Conservation (phyloP, 2,888 invertebrate species). For the Phortica magna region DNA sequence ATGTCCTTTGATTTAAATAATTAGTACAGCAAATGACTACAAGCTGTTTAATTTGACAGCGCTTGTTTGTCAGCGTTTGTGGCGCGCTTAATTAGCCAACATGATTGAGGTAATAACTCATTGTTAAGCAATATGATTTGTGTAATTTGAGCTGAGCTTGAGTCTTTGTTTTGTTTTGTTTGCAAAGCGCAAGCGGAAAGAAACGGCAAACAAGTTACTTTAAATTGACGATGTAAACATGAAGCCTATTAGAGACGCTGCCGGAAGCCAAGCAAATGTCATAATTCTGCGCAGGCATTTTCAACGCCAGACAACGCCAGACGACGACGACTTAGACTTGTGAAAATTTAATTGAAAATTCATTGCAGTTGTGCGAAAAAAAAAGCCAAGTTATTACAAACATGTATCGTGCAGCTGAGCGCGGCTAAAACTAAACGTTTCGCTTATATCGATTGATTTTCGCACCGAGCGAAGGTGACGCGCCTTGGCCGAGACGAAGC, state of each 20-base stretch:
- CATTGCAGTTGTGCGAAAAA: slow-evolving; percentile 47
- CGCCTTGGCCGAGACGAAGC: slow-evolving; percentile 66
- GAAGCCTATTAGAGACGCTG: slow-evolving; percentile 65
- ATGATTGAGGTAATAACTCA: slow-evolving; percentile 69
- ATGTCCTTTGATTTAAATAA: slow-evolving; percentile 70
- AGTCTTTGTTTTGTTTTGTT: neutral
- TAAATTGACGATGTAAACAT: slow-evolving; percentile 75
- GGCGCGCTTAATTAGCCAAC: slow-evolving; percentile 53
- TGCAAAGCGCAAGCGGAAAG: neutral
- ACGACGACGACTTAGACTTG: slow-evolving; percentile 31
- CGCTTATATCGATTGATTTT: slow-evolving; percentile 32
- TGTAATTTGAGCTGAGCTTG: slow-evolving; percentile 42
- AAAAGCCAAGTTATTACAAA: neutral
- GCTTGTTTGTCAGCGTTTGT: neutral
- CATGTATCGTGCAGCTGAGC: neutral
- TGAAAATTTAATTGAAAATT: slow-evolving; percentile 67
- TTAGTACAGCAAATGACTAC: slow-evolving; percentile 74
- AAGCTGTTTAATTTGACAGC: slow-evolving; percentile 61
- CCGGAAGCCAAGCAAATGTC: slow-evolving; percentile 65
- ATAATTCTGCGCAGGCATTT: slow-evolving; percentile 34
- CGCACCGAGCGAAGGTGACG: slow-evolving; percentile 44
- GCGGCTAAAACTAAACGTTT: slow-evolving; percentile 15
- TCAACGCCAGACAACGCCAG: slow-evolving; percentile 26
- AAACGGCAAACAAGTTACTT: slow-evolving; percentile 44
- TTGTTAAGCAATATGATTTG: slow-evolving; percentile 8